Conservation (phyloP, 2,113 vertebrate species). For the Melanerpes aurifrons region DNA sequence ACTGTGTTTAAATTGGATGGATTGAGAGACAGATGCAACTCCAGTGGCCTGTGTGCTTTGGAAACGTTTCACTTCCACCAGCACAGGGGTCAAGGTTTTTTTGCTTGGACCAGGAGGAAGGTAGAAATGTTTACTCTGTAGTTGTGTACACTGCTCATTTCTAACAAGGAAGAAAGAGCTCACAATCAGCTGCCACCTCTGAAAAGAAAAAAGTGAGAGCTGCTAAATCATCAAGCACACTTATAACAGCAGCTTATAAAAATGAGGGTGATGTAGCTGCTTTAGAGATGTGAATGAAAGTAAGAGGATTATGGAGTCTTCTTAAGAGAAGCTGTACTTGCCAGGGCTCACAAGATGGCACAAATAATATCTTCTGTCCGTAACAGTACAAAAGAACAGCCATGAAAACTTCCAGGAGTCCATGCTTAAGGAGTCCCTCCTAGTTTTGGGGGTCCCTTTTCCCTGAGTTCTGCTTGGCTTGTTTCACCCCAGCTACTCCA, state of each 20-base stretch:
- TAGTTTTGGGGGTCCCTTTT: not conserved
- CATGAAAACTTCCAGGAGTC: not conserved
- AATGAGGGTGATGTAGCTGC: not conserved
- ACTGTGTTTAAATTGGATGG: not conserved
- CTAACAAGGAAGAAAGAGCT: not conserved
- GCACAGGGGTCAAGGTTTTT: constrained; percentile 11
- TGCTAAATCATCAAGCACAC: not conserved
- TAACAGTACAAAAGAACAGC: not conserved
- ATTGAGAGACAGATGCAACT: not conserved
- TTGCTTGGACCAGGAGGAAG: constrained; percentile 1
- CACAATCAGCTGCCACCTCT: not conserved
- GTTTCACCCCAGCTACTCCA: not conserved
- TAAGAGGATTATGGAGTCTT: constrained; percentile 40
- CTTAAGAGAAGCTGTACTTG: not conserved
- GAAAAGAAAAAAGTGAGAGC: not conserved
- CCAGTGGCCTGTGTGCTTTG: constrained; percentile 25
- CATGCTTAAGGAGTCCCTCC: not conserved
- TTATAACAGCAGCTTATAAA: constrained; percentile 29
- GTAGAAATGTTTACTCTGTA: constrained; percentile 30
- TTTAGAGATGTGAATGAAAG: constrained; percentile 43
- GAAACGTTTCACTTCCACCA: constrained; percentile 1
- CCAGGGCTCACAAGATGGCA: not conserved
- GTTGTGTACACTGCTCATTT: not conserved
- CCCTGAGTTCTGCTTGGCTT: not conserved
- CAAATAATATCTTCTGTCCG: not conserved